phyloP scores from a whole-genome alignment of 2,888 invertebrate species.

The Epicampocera succincta region DNA sequence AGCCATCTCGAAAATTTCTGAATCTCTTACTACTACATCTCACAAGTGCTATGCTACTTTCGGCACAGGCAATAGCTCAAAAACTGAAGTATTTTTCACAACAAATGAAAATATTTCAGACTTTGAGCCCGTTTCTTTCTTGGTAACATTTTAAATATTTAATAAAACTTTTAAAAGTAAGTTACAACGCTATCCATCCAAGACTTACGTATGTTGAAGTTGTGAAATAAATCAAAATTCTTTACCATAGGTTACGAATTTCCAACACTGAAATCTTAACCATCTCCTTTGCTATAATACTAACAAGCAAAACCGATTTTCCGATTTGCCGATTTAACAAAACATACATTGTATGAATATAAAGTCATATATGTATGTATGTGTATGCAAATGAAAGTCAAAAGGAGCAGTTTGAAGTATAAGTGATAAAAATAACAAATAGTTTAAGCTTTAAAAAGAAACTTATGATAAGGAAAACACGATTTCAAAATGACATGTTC shows the following conservation, averaged over 20 bases:
- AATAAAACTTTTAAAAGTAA: conserved; percentile 41
- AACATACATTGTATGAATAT: neutral
- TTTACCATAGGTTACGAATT: conserved; percentile 62
- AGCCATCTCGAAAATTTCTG: conserved; percentile 65
- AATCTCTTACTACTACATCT: conserved; percentile 66
- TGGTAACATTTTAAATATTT: neutral
- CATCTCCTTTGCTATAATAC: conserved; percentile 29
- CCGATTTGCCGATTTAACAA: conserved; percentile 10
- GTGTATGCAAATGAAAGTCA: no score
- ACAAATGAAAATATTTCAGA: conserved; percentile 55
- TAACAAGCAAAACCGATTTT: neutral
- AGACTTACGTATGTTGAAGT: neutral
- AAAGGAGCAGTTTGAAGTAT: conserved; percentile 17
- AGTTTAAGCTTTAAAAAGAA: no score
- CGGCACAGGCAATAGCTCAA: conserved; percentile 33
- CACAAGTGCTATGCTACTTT: conserved; percentile 46
- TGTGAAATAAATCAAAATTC: conserved; percentile 42
- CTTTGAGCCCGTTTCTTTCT: conserved; percentile 32
- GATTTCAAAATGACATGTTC: no score
- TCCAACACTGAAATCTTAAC: conserved; percentile 63
- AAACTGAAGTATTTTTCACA: conserved; percentile 60
- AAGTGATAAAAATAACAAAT: conserved; percentile 4
- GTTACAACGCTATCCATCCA: conserved; percentile 7
- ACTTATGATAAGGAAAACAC: no score
- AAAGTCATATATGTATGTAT: no score